phyloP scores from a whole-genome alignment of 2,797 vertebrate species.

The Erethizon dorsatum region DNA sequence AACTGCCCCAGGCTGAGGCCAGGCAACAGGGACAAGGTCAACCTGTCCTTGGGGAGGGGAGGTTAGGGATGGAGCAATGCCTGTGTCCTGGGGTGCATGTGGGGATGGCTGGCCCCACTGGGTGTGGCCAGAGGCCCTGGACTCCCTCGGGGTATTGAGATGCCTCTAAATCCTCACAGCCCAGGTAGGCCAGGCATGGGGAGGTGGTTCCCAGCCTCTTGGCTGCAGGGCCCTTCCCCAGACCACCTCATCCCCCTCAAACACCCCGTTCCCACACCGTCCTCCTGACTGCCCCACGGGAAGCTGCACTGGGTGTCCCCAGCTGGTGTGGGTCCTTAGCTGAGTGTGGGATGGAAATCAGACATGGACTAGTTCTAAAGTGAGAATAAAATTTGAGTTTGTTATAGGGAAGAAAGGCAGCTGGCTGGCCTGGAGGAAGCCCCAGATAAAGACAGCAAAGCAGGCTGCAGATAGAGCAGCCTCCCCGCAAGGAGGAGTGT shows the following conservation, averaged over 20 bases:
- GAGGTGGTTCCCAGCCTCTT: neutral
- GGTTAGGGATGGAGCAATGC: neutral
- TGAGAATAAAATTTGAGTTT: neutral
- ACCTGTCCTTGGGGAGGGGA: neutral
- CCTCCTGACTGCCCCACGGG: neutral
- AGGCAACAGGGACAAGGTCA: neutral
- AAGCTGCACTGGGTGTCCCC: neutral
- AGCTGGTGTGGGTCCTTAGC: neutral
- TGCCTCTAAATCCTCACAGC: neutral
- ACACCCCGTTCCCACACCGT: neutral
- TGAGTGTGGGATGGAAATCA: neutral
- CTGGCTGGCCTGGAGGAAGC: neutral
- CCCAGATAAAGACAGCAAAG: neutral
- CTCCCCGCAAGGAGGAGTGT: neutral
- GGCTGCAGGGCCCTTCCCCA: neutral
- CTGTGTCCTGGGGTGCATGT: rapidly evolving
- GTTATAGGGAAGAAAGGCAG: neutral
- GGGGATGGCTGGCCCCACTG: neutral
- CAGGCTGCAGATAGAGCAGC: neutral
- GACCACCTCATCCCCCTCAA: neutral
- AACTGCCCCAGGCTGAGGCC: neutral
- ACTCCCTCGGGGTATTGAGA: rapidly evolving
- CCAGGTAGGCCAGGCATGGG: neutral
- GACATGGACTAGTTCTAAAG: neutral
- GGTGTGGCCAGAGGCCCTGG: neutral